Evolutionary conservation across 2,797 vertebrate species (phyloP), one percentile per base, ranked within the genome.

Genomic region (Syndactyla subalaris): DNA sequence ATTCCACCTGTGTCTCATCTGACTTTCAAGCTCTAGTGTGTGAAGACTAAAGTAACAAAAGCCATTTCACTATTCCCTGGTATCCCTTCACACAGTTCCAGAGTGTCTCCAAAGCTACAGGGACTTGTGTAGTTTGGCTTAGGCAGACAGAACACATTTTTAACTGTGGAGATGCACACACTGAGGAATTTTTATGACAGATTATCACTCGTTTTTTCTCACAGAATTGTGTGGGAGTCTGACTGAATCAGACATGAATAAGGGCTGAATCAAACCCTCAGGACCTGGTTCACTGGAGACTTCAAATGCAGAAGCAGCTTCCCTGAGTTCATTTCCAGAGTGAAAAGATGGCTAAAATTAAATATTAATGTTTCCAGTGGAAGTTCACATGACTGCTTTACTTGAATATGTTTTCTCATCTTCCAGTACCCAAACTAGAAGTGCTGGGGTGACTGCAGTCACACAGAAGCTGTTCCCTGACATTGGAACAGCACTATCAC

Each of bases 231-330:
- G 10, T 63, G 55, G 55, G 39, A 87, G 17, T 36, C 45, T 89
- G 76, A 52, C 58, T 88, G 74, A 91, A 86, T 82, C 78, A 95
- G 81, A 39, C 39, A 27, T 39, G 73, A 85, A 45, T 39, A 84
- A 90, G 34, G 38, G 58, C 62, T 81, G 76, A 92, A 89, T 38
- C 81, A 91, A 89, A 93, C 82, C 75, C 82, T 67, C 89, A 85
- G 57, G 74, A 41, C 24, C 18, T 36, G 19, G 22, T 45, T 73
- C 54, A 73, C 39, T 59, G 63, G n/a, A 66, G 72, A 71, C 48
- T 71, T 38, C 23, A 67, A 88, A 91, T 70, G 72, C 52, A 93
- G 90, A 85, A 93, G 72, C 27, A 49, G n/a, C 65, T 76, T 2
- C 48, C 43, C 54, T 13, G 36, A 89, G 46, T 57, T 73, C 39